Evolutionary conservation across 2,888 invertebrate genomes (phyloP), one percentile per base, ranked within the genome.

Genomic region (Chymomyza caudatula): DNA sequence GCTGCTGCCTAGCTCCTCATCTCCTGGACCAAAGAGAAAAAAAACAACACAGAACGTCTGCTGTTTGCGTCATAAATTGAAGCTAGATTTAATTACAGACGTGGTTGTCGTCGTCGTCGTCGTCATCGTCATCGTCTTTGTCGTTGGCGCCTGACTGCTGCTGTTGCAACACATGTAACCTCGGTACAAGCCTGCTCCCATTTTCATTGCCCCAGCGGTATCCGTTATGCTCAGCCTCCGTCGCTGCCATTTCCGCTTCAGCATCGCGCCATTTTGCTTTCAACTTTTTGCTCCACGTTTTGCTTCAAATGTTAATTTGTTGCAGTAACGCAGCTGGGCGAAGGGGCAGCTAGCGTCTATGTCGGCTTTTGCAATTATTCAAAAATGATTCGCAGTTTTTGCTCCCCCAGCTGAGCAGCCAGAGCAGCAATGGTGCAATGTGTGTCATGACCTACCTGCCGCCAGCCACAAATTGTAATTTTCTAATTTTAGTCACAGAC

Each of bases 1-100:
- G 13, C 15, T 13, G 15, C 17, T 47, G 11, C 3, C 4, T 47
- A 19, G n/a, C n/a, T 47, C 5, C 8, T 5, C 19, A 15, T 47
- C 5, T 17, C n/a, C 5, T 13, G 4, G 13, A 4, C 2, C 22
- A 49, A 4, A n/a, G 52, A 17, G 49, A 6, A n/a, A n/a, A n/a
- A n/a, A n/a, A n/a, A n/a, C n/a, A n/a, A n/a, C n/a, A n/a, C n/a
- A n/a, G n/a, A 47, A 20, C 51, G 20, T 51, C 51, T 51, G 23
- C 47, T 17, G 47, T 53, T 47, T 56, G 42, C 70, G 51, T 63
- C 76, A 77, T 69, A 80, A 82, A 82, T 79, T 79, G 79, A 79
- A 74, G 76, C 70, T 77, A 71, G 72, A 80, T 79, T 82, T 80
- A 80, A 80, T 80, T 80, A 82, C 76, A 76, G 66, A 37, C 65